These are phyloP conservation scores for Heliocidaris erythrogramma DNA, from an alignment of 35 echinoderm and acorn worm genomes.

Conservation along the genomic window DNA sequence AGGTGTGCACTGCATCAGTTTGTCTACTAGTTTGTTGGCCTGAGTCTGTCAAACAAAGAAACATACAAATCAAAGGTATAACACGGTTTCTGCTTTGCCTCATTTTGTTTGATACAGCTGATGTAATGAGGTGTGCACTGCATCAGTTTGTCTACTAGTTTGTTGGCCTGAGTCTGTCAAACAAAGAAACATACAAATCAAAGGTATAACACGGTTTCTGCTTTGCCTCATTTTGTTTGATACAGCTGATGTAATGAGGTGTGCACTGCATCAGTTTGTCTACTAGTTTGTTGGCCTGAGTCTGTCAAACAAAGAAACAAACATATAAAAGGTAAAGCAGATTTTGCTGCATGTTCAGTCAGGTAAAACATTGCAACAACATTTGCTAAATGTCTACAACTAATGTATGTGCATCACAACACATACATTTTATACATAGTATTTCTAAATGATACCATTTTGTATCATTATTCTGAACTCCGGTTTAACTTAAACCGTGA, in stretches of 20 bases:
- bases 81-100: slow-evolving; percentile 83
- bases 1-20: slow-evolving; percentile 91
- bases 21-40: slow-evolving; percentile 81
- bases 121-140: slow-evolving; percentile 94
- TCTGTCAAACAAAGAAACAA: slow-evolving; percentile 52
- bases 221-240: slow-evolving; percentile 96
- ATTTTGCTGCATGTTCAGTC: no score
- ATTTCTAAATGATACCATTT: no score
- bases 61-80: neutral
- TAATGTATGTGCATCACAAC: no score
- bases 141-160: slow-evolving; percentile 79
- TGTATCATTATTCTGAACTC: no score
- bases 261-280: slow-evolving; percentile 84
- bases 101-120: slow-evolving; percentile 94
- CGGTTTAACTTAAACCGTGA: no score
- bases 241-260: slow-evolving; percentile 94
- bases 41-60: slow-evolving; percentile 76
- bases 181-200: neutral
- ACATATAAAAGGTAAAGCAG: neutral
- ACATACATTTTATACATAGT: no score
- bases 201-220: neutral
- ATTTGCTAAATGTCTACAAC: no score
- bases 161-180: slow-evolving; percentile 88
- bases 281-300: slow-evolving; percentile 85
- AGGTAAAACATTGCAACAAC: no score